These are phyloP conservation scores for Altica lythri DNA, from an alignment of 2,888 invertebrate species.

Conservation along the genomic window DNA sequence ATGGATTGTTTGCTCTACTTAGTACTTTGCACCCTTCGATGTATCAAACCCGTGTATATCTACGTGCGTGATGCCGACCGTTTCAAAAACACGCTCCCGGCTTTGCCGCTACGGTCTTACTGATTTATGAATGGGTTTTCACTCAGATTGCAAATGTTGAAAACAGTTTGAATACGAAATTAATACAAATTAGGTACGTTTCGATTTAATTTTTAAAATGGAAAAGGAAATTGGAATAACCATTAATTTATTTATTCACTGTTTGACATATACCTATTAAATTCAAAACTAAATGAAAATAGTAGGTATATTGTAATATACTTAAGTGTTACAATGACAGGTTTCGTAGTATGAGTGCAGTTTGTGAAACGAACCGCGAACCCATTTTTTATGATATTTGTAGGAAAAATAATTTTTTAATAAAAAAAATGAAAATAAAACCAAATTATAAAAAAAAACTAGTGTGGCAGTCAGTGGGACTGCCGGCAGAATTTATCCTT, in stretches of 20 bases:
- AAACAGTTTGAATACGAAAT: conserved; percentile 27
- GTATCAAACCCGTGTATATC: conserved; percentile 47
- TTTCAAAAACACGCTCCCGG: conserved; percentile 34
- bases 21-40: conserved; percentile 43
- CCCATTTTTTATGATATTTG: no score
- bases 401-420: no score
- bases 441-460: no score
- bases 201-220: conserved; percentile 12
- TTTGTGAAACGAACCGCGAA: no score
- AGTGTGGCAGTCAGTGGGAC: no score
- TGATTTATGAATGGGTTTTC: conserved; percentile 29
- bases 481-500: no score
- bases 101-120: conserved; percentile 2
- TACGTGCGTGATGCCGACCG: conserved; percentile 37
- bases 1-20: conserved; percentile 55
- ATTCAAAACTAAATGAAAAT: no score
- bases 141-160: conserved; percentile 19
- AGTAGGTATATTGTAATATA: no score
- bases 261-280: no score
- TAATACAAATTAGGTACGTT: conserved; percentile 22
- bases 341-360: no score
- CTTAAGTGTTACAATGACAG: no score
- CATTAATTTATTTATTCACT: conserved; percentile 11
- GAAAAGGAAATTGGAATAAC: conserved; percentile 5
- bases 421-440: no score